A percentile compares a stretch with the other conserved stretches of the same genome.
Evolutionary conservation across 2,888 invertebrate genomes (phyloP).

Genomic region (Perizoma affinitatum): DNA sequence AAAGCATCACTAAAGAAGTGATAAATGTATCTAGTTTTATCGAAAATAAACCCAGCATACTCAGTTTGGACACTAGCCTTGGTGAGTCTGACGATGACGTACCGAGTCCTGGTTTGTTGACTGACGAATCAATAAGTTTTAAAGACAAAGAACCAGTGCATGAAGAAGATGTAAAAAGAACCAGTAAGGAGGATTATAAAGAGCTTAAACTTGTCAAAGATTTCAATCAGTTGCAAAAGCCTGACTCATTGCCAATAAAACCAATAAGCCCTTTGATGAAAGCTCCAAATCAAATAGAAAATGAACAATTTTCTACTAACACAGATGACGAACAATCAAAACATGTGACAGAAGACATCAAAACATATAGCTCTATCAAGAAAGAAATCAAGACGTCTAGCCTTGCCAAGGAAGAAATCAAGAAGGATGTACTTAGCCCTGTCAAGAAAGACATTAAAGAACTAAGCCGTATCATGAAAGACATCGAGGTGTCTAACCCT

Average conservation of each 20-base stretch:
- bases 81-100: conserved; percentile 1
- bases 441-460: conserved; percentile 13
- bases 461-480: conserved; percentile 18
- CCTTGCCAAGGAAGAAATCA: conserved; percentile 3
- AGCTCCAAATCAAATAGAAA: conserved; percentile 10
- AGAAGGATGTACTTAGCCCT: conserved; percentile 6
- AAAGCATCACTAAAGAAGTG: not conserved
- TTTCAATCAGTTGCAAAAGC: conserved; percentile 14
- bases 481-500: conserved; percentile 22
- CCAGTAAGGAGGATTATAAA: not conserved
- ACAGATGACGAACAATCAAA: conserved; percentile 1
- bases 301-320: conserved; percentile 10
- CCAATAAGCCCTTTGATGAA: conserved; percentile 27
- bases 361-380: conserved; percentile 1
- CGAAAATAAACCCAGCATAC: not conserved
- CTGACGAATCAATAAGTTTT: conserved; percentile 15
- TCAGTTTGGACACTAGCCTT: conserved; percentile 7
- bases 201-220: not conserved
- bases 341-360: conserved; percentile 7
- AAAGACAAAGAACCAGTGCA: not conserved
- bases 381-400: conserved; percentile 12
- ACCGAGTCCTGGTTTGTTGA: conserved; percentile 12
- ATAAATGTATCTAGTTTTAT: not conserved
- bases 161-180: not conserved
- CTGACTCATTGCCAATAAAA: conserved; percentile 15